Percentiles rank a stretch among this genome's conserved stretches.
phyloP scores from a whole-genome alignment of 2,888 invertebrate genomes.

The Noctua comes region DNA sequence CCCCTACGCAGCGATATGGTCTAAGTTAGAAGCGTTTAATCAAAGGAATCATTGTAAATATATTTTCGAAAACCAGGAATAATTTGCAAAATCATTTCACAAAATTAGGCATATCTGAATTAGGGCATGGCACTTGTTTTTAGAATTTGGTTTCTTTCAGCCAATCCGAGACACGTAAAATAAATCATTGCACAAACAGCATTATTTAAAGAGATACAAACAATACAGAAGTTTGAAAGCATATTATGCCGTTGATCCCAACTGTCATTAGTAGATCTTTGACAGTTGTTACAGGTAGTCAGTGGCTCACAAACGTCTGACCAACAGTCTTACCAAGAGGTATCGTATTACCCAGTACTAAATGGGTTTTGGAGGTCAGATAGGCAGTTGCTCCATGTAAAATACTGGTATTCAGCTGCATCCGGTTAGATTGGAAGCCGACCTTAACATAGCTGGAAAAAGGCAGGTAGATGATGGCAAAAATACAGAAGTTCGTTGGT shows the following conservation, averaged over 20 bases:
- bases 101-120: background rate
- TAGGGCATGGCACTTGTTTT: background rate
- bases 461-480: background rate
- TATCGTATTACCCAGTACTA: no score
- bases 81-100: background rate
- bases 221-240: no score
- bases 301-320: no score
- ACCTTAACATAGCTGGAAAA: no score
- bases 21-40: conserved; percentile 46
- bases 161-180: background rate
- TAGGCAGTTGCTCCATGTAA: no score
- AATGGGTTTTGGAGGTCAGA: no score
- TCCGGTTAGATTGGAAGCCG: no score
- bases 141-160: background rate
- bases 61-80: background rate
- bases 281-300: no score
- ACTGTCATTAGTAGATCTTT: no score
- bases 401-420: no score
- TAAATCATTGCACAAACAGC: background rate
- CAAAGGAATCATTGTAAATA: background rate
- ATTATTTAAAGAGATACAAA: background rate
- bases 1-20: conserved; percentile 46
- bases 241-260: no score
- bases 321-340: no score
- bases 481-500: background rate